phyloP scores from a whole-genome alignment of 2,113 vertebrate genomes.

The Bubo scandiacus region DNA sequence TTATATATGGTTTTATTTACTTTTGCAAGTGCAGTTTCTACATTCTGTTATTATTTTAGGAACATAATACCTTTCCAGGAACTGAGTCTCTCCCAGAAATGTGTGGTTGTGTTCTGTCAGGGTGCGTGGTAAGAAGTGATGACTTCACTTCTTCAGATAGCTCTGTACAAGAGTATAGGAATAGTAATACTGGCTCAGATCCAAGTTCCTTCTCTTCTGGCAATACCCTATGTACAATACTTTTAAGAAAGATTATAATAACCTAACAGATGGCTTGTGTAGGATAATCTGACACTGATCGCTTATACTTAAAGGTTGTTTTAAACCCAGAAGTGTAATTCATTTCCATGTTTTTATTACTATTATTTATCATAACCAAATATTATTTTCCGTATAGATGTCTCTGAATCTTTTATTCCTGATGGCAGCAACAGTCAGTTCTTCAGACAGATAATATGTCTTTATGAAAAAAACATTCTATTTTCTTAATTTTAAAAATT shows the following conservation, averaged over 20 bases:
- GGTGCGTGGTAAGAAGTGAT: neutral
- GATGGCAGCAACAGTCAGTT: neutral
- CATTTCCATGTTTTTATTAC: neutral
- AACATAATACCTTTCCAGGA: neutral
- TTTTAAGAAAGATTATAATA: slow-evolving; percentile 36
- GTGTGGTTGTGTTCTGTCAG: neutral
- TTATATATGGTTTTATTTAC: neutral
- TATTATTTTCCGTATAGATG: neutral
- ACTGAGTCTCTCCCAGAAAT: neutral
- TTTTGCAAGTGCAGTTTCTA: neutral
- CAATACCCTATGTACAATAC: slow-evolving; percentile 15
- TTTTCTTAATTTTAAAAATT: neutral
- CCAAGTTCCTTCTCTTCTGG: slow-evolving; percentile 38
- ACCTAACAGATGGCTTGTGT: slow-evolving; percentile 58
- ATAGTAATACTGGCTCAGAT: neutral
- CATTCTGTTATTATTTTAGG: neutral
- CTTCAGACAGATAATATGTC: neutral
- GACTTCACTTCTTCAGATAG: neutral
- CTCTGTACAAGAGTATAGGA: neutral
- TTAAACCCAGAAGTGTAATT: slow-evolving; percentile 26
- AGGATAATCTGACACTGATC: slow-evolving; percentile 44
- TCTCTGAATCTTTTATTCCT: neutral
- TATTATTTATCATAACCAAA: slow-evolving; percentile 6
- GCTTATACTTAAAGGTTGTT: slow-evolving; percentile 33
- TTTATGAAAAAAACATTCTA: neutral